These are phyloP conservation scores for Ganaspis sp. DNA, from an alignment of 1,140 invertebrate genomes.

Conservation along the genomic window DNA sequence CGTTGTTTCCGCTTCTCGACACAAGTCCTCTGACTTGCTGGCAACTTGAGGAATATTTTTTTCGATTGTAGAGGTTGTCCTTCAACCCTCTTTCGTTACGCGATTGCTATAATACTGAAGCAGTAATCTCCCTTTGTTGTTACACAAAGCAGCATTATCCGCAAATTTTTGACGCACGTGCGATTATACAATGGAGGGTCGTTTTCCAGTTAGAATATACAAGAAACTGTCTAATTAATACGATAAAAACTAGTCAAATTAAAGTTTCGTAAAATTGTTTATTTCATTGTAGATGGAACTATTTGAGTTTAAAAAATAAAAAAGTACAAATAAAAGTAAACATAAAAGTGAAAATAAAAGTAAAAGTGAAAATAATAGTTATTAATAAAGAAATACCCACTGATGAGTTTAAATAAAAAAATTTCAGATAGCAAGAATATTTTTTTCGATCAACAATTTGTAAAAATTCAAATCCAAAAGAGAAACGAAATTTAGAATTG, in stretches of 20 bases:
- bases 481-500: too few relatives aligned
- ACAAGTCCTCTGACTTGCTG: neutral
- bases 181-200: neutral
- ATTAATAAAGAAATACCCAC: too few relatives aligned
- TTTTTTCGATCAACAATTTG: too few relatives aligned
- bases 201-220: neutral
- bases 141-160: slow-evolving; percentile 6
- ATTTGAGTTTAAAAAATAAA: neutral
- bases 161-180: slow-evolving; percentile 21
- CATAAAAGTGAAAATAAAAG: too few relatives aligned
- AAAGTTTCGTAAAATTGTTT: neutral
- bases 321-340: too few relatives aligned
- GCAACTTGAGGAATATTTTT: neutral
- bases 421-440: too few relatives aligned
- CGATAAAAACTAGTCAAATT: neutral
- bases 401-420: too few relatives aligned
- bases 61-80: neutral
- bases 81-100: slow-evolving; percentile 27
- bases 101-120: neutral
- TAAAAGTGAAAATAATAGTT: too few relatives aligned
- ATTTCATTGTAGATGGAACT: neutral
- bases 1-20: slow-evolving; percentile 26
- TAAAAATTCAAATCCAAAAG: too few relatives aligned
- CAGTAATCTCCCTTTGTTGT: slow-evolving; percentile 9
- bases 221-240: neutral